Percentiles rank a stretch among this genome's conserved stretches.
These are phyloP conservation scores for Drosophila mulleri DNA, from an alignment of 2,888 invertebrate species.

Conservation along the genomic window DNA sequence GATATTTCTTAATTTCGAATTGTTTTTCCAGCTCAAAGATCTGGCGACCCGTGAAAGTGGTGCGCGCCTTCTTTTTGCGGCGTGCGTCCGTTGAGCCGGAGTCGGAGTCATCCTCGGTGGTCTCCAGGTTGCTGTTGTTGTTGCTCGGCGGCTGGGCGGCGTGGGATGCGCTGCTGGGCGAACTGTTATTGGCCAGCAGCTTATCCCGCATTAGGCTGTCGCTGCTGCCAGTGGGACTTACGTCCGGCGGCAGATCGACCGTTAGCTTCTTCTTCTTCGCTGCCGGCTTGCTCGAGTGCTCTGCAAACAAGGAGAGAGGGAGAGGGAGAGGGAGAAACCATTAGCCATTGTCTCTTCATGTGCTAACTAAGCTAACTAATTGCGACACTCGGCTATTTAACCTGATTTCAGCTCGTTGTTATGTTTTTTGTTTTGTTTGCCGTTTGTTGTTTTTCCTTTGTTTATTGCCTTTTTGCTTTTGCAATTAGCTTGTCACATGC, in stretches of 20 bases:
- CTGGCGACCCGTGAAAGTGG: constrained; percentile 97
- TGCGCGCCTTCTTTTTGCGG: constrained; percentile 94
- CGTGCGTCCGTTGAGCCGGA: constrained; percentile 86
- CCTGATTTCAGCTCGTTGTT: constrained; percentile 55
- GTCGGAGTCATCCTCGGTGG: constrained; percentile 86
- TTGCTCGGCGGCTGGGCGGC: constrained; percentile 21
- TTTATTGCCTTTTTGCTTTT: constrained; percentile 6
- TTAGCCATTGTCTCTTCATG: constrained; percentile 22
- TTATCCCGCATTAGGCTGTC: constrained; percentile 81
- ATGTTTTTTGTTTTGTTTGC: neutral
- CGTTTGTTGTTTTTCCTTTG: too few species aligned
- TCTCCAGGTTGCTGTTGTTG: constrained; percentile 73
- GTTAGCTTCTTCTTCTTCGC: constrained; percentile 82
- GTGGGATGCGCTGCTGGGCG: constrained; percentile 49
- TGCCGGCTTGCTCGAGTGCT: constrained; percentile 69
- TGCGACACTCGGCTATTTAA: constrained; percentile 60
- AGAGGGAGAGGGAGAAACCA: constrained; percentile 18
- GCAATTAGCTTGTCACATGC: constrained; percentile 64
- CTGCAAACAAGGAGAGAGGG: constrained; percentile 38
- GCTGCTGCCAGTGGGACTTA: constrained; percentile 79
- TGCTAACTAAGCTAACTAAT: constrained; percentile 30
- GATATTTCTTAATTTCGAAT: constrained; percentile 97
- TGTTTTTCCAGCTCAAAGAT: constrained; percentile 98
- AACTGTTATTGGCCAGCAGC: constrained; percentile 54
- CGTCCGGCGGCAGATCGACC: constrained; percentile 68